phyloP scores from a whole-genome alignment of 2,113 vertebrate genomes.

The Tachycineta bicolor region DNA sequence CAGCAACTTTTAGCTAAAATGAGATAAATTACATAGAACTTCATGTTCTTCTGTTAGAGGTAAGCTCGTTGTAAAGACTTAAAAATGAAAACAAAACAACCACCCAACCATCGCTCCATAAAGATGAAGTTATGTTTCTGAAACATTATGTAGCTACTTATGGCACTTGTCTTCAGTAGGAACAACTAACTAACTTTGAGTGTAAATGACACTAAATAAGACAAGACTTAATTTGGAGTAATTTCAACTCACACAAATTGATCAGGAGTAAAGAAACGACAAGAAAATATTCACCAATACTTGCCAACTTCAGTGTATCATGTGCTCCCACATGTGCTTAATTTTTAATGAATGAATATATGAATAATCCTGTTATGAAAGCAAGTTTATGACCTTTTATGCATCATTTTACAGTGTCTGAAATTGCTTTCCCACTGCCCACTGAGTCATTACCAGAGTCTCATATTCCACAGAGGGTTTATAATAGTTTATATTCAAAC shows the following conservation, averaged over 20 bases:
- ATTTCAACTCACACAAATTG: not conserved
- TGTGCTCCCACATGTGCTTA: not conserved
- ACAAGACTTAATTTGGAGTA: not conserved
- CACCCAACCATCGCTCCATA: not conserved
- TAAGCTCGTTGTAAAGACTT: not conserved
- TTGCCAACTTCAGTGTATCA: not conserved
- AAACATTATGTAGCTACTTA: not conserved
- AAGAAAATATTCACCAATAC: not conserved
- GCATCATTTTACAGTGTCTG: not conserved
- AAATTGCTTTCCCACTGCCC: conserved; percentile 15
- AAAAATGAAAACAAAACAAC: not conserved
- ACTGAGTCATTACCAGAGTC: conserved; percentile 7
- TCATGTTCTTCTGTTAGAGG: not conserved
- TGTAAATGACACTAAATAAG: not conserved
- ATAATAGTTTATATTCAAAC: not conserved
- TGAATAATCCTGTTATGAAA: conserved; percentile 40
- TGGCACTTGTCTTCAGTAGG: not conserved
- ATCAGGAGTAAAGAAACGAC: not conserved
- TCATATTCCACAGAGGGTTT: not conserved
- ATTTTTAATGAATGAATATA: conserved; percentile 69
- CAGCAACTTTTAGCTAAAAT: not conserved
- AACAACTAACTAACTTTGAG: not conserved
- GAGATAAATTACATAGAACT: not conserved
- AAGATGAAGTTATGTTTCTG: not conserved
- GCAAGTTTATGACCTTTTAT: conserved; percentile 25